phyloP scores from a whole-genome alignment of 2,797 vertebrate genomes.

The Myotis myotis region DNA sequence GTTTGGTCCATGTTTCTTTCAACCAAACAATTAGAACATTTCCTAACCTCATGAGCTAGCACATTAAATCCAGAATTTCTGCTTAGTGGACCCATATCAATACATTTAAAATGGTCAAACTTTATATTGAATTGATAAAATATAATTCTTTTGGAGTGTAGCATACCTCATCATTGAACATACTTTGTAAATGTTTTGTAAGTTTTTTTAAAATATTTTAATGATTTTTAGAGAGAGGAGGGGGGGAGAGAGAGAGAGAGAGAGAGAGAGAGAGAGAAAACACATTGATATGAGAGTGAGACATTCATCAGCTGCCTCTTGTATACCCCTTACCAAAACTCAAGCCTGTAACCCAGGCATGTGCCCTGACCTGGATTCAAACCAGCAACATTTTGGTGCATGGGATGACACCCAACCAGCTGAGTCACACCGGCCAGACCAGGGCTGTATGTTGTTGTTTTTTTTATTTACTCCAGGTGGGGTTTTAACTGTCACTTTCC shows the following conservation, averaged over 20 bases:
- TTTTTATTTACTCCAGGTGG: slow-evolving; percentile 78
- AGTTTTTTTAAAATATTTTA: no score
- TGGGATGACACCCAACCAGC: no score
- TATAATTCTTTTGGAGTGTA: neutral
- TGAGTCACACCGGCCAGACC: no score
- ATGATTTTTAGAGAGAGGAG: no score
- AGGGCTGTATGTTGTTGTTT: neutral
- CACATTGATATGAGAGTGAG: no score
- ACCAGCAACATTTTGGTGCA: no score
- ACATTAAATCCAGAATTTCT: neutral
- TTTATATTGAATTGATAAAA: neutral
- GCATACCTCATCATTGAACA: neutral
- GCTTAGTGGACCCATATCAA: neutral
- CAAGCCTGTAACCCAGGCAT: no score
- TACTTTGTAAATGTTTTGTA: neutral
- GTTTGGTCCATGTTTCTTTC: neutral
- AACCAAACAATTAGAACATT: neutral
- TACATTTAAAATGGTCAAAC: neutral
- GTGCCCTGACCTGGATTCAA: no score
- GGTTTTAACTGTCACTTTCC: slow-evolving; percentile 57
- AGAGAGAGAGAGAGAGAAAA: no score
- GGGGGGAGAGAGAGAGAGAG: no score
- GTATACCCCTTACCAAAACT: no score
- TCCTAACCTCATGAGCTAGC: neutral
- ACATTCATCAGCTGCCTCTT: no score